Evolutionary conservation across 2,113 vertebrate species (phyloP).

Genomic region (Oncorhynchus masou): DNA sequence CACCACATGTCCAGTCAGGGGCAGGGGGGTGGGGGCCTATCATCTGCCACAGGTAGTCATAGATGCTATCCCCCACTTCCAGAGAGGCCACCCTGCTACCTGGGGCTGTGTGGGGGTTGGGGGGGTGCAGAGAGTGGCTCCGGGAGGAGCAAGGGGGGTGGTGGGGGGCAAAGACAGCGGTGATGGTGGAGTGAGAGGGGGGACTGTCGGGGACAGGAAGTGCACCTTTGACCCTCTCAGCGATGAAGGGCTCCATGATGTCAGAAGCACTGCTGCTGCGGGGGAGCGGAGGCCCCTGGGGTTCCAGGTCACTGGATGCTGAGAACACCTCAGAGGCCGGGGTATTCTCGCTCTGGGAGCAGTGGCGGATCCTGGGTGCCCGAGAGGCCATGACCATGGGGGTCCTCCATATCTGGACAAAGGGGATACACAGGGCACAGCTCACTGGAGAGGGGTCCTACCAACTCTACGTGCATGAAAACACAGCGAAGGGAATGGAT

Average conservation of each 20-base stretch:
- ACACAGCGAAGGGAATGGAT: neutral
- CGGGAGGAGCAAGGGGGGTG: conserved; percentile 73
- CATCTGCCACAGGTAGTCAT: conserved; percentile 90
- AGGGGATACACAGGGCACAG: neutral
- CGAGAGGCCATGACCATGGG: conserved; percentile 80
- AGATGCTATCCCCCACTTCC: conserved; percentile 87
- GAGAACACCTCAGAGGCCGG: conserved; percentile 92
- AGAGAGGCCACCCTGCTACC: conserved; percentile 68
- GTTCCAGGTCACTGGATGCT: conserved; percentile 75
- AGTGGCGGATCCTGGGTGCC: conserved; percentile 87
- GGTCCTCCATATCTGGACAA: conserved; percentile 88
- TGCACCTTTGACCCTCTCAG: conserved; percentile 98
- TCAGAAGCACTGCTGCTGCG: conserved; percentile 98
- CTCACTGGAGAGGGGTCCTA: neutral
- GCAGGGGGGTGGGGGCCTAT: conserved; percentile 81
- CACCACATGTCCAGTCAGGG: conserved; percentile 87
- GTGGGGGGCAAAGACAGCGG: conserved; percentile 57
- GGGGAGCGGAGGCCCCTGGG: conserved; percentile 70
- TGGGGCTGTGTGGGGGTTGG: conserved; percentile 9
- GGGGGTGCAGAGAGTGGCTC: conserved; percentile 39
- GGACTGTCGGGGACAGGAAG: conserved; percentile 87
- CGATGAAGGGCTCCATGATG: conserved; percentile 96
- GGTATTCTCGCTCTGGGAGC: conserved; percentile 94
- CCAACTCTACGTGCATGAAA: neutral
- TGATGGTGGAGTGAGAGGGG: conserved; percentile 81